A percentile compares a stretch with the other conserved stretches of the same genome.
Evolutionary conservation across 2,113 vertebrate genomes (phyloP).

Genomic region (Burhinus bistriatus): DNA sequence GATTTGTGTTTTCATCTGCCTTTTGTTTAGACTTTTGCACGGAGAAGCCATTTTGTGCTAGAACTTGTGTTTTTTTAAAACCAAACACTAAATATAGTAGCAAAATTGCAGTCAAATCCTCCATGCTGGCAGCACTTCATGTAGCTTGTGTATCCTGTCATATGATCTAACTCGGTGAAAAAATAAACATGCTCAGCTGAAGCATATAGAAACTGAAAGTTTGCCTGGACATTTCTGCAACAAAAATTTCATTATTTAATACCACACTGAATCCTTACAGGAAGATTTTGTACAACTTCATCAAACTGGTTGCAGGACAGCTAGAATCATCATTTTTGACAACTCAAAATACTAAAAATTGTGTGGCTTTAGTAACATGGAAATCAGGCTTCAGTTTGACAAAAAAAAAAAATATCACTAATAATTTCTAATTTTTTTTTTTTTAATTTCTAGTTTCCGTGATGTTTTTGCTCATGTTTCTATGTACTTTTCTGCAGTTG

Average conservation of each 20-base stretch:
- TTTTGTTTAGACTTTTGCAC: not conserved
- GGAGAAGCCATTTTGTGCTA: slow-evolving; percentile 39
- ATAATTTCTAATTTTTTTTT: not conserved
- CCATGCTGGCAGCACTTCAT: slow-evolving; percentile 14
- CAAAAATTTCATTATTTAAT: not conserved
- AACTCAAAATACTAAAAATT: not conserved
- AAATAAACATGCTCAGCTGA: slow-evolving; percentile 28
- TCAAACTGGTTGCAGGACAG: not conserved
- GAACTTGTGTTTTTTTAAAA: not conserved
- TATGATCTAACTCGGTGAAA: slow-evolving; percentile 9
- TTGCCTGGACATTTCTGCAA: not conserved
- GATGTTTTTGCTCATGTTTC: not conserved
- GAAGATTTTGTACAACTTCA: not conserved
- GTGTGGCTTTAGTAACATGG: not conserved
- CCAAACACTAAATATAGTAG: slow-evolving; percentile 4
- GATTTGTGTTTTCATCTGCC: not conserved
- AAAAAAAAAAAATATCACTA: not conserved
- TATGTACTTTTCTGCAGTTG: not conserved
- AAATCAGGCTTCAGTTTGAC: not conserved
- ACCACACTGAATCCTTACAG: not conserved
- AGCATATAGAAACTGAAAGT: slow-evolving; percentile 37
- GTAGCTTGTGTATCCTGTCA: slow-evolving; percentile 47
- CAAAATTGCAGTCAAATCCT: slow-evolving; percentile 5
- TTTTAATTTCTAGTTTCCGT: not conserved
- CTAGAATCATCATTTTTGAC: not conserved